Conservation (phyloP, 2,888 invertebrate species). For the Napeogenes sylphis region DNA sequence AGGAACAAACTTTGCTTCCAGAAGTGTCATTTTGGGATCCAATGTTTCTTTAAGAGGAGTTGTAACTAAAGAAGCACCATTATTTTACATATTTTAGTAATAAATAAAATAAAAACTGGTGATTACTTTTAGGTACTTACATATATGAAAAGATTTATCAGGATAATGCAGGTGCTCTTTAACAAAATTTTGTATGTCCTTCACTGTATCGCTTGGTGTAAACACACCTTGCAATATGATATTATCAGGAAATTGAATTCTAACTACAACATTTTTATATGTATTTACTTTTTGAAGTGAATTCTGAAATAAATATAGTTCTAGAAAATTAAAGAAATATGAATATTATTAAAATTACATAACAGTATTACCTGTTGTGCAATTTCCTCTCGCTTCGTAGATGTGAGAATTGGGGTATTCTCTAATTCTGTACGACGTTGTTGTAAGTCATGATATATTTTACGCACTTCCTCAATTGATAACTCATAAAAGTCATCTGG, state of each 20-base stretch:
- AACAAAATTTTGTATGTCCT: conserved; percentile 85
- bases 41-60: conserved; percentile 89
- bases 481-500: conserved; percentile 94
- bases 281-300: conserved; percentile 73
- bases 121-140: conserved; percentile 74
- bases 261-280: conserved; percentile 87
- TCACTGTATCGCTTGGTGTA: conserved; percentile 84
- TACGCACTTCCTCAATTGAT: conserved; percentile 88
- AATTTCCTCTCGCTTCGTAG: conserved; percentile 47
- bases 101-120: conserved; percentile 14
- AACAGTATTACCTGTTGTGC: conserved; percentile 45
- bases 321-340: background rate
- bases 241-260: conserved; percentile 92
- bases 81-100: background rate
- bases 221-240: conserved; percentile 92
- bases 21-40: conserved; percentile 77
- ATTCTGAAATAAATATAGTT: conserved; percentile 42
- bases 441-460: conserved; percentile 85
- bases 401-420: conserved; percentile 85
- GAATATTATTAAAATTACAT: background rate
- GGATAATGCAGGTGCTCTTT: conserved; percentile 82
- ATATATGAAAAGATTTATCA: conserved; percentile 85
- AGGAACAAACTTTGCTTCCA: conserved; percentile 87
- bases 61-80: conserved; percentile 77
- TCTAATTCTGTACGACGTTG: conserved; percentile 80